phyloP scores from a whole-genome alignment of 2,888 invertebrate genomes.

The Falcaria lacertinaria region DNA sequence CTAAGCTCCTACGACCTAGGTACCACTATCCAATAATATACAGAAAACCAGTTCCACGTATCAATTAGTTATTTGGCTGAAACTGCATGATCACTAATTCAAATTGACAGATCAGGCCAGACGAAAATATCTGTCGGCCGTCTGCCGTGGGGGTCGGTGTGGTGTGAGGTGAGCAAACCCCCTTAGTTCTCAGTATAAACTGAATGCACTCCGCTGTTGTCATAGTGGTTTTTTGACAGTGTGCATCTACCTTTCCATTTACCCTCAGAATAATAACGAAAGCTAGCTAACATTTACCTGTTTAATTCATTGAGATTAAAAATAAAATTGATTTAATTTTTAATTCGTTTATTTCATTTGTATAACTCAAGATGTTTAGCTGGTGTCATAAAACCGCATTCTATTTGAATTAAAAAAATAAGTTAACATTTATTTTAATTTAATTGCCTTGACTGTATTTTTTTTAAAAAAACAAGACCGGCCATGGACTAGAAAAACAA shows the following conservation, averaged over 20 bases:
- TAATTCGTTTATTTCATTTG: too few relatives aligned
- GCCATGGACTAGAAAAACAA: too few relatives aligned
- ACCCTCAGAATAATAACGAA: constrained; percentile 18
- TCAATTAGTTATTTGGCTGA: constrained; percentile 49
- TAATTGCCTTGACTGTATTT: too few relatives aligned
- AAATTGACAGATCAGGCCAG: constrained; percentile 77
- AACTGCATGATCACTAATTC: constrained; percentile 65
- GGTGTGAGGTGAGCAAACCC: constrained; percentile 30
- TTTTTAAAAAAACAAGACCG: too few relatives aligned
- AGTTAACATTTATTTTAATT: too few relatives aligned
- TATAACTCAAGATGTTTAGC: too few relatives aligned
- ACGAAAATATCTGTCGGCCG: constrained; percentile 62
- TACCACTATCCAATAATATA: too few relatives aligned
- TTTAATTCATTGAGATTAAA: too few relatives aligned
- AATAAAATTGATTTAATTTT: too few relatives aligned
- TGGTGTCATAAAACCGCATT: too few relatives aligned
- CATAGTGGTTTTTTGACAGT: constrained; percentile 64
- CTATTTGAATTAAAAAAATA: too few relatives aligned
- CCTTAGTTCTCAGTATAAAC: constrained; percentile 30
- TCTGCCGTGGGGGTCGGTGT: constrained; percentile 40
- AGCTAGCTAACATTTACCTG: too few relatives aligned
- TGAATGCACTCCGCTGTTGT: constrained; percentile 44
- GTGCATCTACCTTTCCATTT: constrained; percentile 31
- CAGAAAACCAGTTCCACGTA: constrained; percentile 25
- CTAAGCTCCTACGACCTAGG: constrained; percentile 34